Evolutionary conservation across 1,140 invertebrate genomes (phyloP).

Genomic region (Sarcophaga peregrina): DNA sequence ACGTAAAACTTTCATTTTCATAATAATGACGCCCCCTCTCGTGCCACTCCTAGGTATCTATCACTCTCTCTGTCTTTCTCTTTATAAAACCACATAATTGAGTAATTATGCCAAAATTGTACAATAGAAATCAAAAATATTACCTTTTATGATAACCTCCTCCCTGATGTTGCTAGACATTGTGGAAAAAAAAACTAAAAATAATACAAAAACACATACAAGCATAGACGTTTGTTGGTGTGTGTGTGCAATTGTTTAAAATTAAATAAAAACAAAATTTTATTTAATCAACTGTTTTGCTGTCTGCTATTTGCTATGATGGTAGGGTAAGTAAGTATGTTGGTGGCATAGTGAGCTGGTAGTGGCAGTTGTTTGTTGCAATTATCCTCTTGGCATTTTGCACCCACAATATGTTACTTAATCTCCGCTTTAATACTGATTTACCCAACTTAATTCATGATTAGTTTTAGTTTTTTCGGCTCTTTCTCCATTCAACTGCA

Average conservation of each 20-base stretch:
- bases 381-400: constrained; percentile 37
- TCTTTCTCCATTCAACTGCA: background rate
- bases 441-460: background rate
- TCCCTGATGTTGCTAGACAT: no score
- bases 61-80: background rate
- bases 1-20: constrained; percentile 37
- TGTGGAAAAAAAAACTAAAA: background rate
- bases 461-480: background rate
- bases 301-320: no score
- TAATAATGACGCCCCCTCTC: no score
- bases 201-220: background rate
- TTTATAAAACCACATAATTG: constrained; percentile 35
- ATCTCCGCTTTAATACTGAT: constrained; percentile 33
- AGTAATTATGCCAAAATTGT: constrained; percentile 29
- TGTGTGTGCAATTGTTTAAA: no score
- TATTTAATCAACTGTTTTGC: background rate
- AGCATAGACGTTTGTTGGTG: background rate
- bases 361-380: constrained; percentile 20
- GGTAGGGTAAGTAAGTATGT: background rate
- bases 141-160: no score
- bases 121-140: no score
- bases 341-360: background rate
- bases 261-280: constrained; percentile 5
- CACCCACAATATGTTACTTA: constrained; percentile 36
- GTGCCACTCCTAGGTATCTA: background rate